Evolutionary conservation across 2,888 invertebrate genomes (phyloP).

Genomic region (Meloe dianella): DNA sequence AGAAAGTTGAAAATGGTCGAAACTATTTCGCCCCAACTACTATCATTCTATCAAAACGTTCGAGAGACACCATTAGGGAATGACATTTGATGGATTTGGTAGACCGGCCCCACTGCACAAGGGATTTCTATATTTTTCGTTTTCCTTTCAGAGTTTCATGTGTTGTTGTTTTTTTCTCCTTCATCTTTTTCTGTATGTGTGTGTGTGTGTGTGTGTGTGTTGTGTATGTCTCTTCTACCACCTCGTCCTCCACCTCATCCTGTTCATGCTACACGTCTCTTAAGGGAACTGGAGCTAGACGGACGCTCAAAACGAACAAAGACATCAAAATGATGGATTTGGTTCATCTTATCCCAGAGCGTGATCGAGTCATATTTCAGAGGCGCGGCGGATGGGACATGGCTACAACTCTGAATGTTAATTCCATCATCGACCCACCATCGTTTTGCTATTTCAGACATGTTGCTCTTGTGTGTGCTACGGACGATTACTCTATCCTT

Average conservation of each 20-base stretch:
- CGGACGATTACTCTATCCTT: not conserved
- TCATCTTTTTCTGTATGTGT: slow-evolving; percentile 20
- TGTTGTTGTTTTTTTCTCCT: slow-evolving; percentile 46
- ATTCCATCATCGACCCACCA: slow-evolving; percentile 57
- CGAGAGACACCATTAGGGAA: slow-evolving; percentile 55
- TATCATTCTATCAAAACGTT: slow-evolving; percentile 46
- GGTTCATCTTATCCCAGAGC: slow-evolving; percentile 62
- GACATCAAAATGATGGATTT: slow-evolving; percentile 63
- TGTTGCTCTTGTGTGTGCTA: slow-evolving; percentile 41
- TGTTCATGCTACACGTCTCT: not conserved
- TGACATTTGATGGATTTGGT: slow-evolving; percentile 58
- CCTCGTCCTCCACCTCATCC: not conserved
- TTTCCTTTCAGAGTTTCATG: slow-evolving; percentile 45
- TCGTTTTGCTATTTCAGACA: slow-evolving; percentile 50
- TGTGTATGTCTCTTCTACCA: not conserved
- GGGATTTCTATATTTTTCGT: slow-evolving; percentile 57
- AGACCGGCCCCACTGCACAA: slow-evolving; percentile 54
- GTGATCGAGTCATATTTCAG: slow-evolving; percentile 63
- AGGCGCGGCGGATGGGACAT: slow-evolving; percentile 53
- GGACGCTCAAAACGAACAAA: slow-evolving; percentile 59
- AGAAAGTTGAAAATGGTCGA: slow-evolving; percentile 34
- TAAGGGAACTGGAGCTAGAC: slow-evolving; percentile 47
- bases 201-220: not conserved
- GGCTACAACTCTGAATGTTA: slow-evolving; percentile 60
- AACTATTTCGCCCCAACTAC: slow-evolving; percentile 31